Evolutionary conservation across 2,888 invertebrate genomes (phyloP).

Genomic region (Notodonta ziczac): DNA sequence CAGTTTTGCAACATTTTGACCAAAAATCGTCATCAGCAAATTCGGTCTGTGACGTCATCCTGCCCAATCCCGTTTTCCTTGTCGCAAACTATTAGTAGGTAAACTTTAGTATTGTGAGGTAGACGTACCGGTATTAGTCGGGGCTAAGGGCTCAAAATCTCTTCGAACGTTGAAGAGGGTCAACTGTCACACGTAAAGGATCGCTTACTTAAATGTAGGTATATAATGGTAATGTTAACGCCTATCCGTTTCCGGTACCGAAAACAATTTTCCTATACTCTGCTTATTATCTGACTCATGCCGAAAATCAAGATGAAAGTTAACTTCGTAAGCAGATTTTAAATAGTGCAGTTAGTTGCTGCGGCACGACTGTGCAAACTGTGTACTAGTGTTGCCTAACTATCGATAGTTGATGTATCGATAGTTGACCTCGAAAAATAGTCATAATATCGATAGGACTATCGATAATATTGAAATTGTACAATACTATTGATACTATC

Average conservation of each 20-base stretch:
- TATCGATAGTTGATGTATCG: too few relatives aligned
- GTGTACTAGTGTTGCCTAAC: too few relatives aligned
- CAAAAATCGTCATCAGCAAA: too few relatives aligned
- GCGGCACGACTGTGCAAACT: too few relatives aligned
- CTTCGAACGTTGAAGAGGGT: constrained; percentile 37
- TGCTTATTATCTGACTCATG: not conserved
- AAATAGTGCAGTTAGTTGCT: not conserved
- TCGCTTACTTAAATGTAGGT: constrained; percentile 30
- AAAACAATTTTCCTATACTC: not conserved
- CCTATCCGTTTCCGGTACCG: constrained; percentile 6
- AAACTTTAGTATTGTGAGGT: not conserved
- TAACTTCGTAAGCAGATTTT: not conserved
- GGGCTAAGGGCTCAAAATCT: constrained; percentile 23
- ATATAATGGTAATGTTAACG: constrained; percentile 17
- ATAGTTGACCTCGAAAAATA: too few relatives aligned
- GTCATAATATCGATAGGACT: too few relatives aligned
- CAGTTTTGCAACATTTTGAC: too few relatives aligned
- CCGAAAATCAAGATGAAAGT: not conserved
- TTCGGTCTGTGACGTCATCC: too few relatives aligned
- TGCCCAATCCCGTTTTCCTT: constrained; percentile 15
- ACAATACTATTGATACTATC: too few relatives aligned
- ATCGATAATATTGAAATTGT: too few relatives aligned
- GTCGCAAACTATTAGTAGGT: constrained; percentile 12
- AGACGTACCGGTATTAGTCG: constrained; percentile 15
- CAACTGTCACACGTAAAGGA: constrained; percentile 32